phyloP scores from a whole-genome alignment of 1,140 invertebrate genomes.

The Saccostrea glomerata region DNA sequence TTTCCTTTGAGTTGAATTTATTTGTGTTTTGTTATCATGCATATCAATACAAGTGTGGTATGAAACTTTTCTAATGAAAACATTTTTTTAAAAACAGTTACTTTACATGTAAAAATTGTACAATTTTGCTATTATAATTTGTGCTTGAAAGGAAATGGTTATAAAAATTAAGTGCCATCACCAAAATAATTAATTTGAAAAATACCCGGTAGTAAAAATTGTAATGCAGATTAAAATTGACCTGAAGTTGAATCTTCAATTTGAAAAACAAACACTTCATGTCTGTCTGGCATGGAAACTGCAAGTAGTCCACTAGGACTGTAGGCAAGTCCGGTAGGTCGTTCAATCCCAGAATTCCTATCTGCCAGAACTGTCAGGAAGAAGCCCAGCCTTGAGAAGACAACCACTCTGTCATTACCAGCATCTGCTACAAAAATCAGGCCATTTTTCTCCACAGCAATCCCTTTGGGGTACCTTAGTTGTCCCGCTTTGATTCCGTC shows the following conservation, averaged over 20 bases:
- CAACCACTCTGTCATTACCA: conserved; percentile 98
- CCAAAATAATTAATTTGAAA: neutral
- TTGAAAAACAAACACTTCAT: conserved; percentile 49
- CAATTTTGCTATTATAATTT: neutral
- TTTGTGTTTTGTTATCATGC: too few species aligned
- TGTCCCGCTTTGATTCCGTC: conserved; percentile 80
- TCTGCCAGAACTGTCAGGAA: conserved; percentile 88
- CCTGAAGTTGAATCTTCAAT: neutral
- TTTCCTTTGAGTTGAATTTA: too few species aligned
- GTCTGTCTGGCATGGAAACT: conserved; percentile 59
- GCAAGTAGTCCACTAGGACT: conserved; percentile 48
- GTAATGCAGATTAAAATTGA: neutral
- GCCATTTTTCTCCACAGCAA: conserved; percentile 96
- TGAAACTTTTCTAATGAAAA: too few species aligned
- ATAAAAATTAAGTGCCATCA: neutral
- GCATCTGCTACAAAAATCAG: conserved; percentile 97
- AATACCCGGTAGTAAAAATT: neutral
- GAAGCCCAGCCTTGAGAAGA: conserved; percentile 83
- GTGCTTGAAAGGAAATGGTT: neutral
- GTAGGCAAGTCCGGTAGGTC: conserved; percentile 58
- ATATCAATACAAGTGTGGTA: too few species aligned
- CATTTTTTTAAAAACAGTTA: too few species aligned
- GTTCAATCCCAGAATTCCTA: conserved; percentile 86
- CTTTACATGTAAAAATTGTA: too few species aligned
- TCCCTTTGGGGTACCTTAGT: conserved; percentile 97